A percentile compares a stretch with the other conserved stretches of the same genome.
phyloP scores from a whole-genome alignment of 2,113 vertebrate species.

The Bagarius yarrelli region DNA sequence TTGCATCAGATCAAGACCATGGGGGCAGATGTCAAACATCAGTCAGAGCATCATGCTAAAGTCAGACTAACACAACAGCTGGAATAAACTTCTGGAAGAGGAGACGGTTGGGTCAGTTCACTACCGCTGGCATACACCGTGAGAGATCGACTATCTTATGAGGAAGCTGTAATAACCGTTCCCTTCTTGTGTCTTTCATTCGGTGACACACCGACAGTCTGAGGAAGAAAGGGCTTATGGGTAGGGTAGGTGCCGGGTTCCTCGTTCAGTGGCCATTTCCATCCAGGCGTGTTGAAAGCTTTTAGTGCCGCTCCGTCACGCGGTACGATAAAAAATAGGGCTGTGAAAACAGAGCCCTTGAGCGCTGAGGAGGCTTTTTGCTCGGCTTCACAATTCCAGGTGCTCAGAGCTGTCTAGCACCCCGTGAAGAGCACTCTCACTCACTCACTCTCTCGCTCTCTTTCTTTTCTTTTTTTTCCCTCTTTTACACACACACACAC shows the following conservation, averaged over 20 bases:
- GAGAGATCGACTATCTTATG: background rate
- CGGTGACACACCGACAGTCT: background rate
- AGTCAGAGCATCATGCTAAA: background rate
- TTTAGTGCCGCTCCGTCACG: slow-evolving; percentile 58
- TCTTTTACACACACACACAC: slow-evolving; percentile 70
- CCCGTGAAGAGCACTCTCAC: slow-evolving; percentile 82
- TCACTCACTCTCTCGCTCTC: slow-evolving; percentile 63
- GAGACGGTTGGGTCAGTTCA: background rate
- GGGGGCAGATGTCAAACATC: background rate
- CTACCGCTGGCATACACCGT: background rate
- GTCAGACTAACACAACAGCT: background rate
- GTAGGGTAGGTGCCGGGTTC: slow-evolving; percentile 39
- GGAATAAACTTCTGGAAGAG: background rate
- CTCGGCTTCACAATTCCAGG: slow-evolving; percentile 89
- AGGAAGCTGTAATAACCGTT: slow-evolving; percentile 1
- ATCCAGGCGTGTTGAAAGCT: slow-evolving; percentile 48
- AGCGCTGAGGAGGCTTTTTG: slow-evolving; percentile 76
- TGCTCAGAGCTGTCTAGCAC: slow-evolving; percentile 89
- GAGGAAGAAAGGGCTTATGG: slow-evolving; percentile 23
- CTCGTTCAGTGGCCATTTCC: slow-evolving; percentile 58
- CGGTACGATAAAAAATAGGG: slow-evolving; percentile 73
- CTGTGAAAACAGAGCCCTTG: slow-evolving; percentile 88
- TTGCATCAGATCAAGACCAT: slow-evolving; percentile 5
- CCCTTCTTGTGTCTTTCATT: background rate
- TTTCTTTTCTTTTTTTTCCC: slow-evolving; percentile 73